A percentile compares a stretch with the other conserved stretches of the same genome.
These are phyloP conservation scores for Misgurnus mizolepis DNA, from an alignment of 2,113 vertebrate species.

Conservation along the genomic window DNA sequence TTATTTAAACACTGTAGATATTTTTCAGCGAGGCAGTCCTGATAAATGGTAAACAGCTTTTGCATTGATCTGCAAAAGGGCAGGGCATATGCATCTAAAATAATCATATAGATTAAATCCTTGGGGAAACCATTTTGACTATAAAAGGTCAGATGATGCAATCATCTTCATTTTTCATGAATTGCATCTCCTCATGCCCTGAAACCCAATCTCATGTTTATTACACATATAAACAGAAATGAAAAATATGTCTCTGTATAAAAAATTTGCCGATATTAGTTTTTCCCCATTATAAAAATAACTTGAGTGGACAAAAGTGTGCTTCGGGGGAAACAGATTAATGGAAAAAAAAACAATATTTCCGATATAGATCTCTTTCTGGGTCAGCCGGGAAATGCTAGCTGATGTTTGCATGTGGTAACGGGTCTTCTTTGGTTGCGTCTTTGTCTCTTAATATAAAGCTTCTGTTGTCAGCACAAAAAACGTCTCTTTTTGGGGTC, in stretches of 20 bases:
- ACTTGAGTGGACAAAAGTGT: neutral
- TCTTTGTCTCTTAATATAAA: conserved; percentile 17
- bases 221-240: conserved; percentile 25
- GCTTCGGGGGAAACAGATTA: neutral
- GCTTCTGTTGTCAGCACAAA: conserved; percentile 3
- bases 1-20: neutral
- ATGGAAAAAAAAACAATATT: neutral
- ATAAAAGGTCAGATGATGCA: conserved; percentile 13
- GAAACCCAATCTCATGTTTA: conserved; percentile 39
- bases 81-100: conserved; percentile 9
- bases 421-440: neutral
- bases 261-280: conserved; percentile 43
- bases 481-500: conserved; percentile 44
- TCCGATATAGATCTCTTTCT: conserved; percentile 8
- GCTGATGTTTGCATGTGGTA: neutral
- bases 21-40: conserved; percentile 1
- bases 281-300: conserved; percentile 1
- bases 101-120: conserved; percentile 15
- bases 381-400: neutral
- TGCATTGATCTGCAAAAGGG: conserved; percentile 18
- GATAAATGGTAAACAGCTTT: conserved; percentile 9
- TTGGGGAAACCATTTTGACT: neutral
- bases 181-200: conserved; percentile 13
- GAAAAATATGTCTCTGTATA: conserved; percentile 41
- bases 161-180: conserved; percentile 12